Evolutionary conservation across 2,888 invertebrate species (phyloP).

Genomic region (Pachymerium ferrugineum): DNA sequence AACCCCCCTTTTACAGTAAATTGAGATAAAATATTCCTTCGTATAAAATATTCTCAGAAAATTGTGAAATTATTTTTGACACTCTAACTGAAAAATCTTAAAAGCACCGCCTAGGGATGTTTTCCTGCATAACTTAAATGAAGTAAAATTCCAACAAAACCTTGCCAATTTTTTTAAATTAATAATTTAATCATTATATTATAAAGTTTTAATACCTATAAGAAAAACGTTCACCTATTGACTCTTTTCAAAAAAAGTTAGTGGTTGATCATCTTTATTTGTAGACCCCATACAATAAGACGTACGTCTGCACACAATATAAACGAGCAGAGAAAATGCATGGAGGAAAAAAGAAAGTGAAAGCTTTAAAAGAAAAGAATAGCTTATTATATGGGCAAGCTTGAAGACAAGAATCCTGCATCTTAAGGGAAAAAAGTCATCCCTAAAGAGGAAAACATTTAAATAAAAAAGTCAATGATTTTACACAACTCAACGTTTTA

Average conservation of each 20-base stretch:
- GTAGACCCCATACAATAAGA: background rate
- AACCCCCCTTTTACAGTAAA: too few species aligned
- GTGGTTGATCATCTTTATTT: background rate
- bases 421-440: background rate
- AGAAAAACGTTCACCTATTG: background rate
- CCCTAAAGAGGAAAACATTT: too few species aligned
- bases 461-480: background rate
- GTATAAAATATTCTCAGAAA: too few species aligned
- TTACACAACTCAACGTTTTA: too few species aligned
- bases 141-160: too few species aligned
- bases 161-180: too few species aligned
- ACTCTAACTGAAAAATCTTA: too few species aligned
- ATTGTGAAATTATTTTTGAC: too few species aligned
- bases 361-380: constrained; percentile 24
- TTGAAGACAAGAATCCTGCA: background rate
- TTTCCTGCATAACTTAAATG: too few species aligned
- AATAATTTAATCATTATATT: background rate
- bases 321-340: background rate
- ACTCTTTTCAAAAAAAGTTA: background rate
- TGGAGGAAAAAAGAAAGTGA: background rate
- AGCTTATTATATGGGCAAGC: constrained; percentile 3
- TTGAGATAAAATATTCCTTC: too few species aligned
- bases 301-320: background rate
- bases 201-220: background rate
- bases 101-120: too few species aligned